Evolutionary conservation across 2,797 vertebrate genomes (phyloP), one percentile per base, ranked within the genome.

Genomic region (Diplodus puntazzo): DNA sequence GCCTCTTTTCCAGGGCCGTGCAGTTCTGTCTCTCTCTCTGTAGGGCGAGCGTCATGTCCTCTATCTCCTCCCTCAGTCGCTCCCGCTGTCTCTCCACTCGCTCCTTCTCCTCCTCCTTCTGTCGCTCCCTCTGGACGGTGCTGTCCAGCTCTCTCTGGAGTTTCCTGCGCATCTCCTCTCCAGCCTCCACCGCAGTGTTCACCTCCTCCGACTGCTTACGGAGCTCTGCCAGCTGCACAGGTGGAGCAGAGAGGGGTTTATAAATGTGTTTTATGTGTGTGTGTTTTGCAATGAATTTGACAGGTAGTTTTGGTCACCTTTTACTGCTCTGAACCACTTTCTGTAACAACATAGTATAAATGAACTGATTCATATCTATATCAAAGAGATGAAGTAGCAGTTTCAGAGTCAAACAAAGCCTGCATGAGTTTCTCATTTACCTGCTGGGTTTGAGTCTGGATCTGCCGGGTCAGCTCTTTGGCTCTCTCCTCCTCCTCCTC

Each of bases 1-100:
- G 97, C 85, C 96, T 96, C 92, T 98, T 98, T 87, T 98, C 97
- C 23, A 98, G 94, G 0, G 95, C 79, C 0, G 92, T 93, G 88
- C 97, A 96, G 65, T 97, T 97, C 90, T 98, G 97, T 62, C 97
- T 93, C 84, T 98, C 97, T 57, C 96, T 95, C 87, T 97, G 97
- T 75, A 98, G 90, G 62, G 96, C 97, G 52, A 98, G 87, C 0
- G 95, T 96, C 91, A 96, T 93, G 17, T 98, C 97, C 11, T 98
- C 97, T 42, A 98, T 95, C 86, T 98, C 97, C 82, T 98, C 97
- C 85, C 97, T 95, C 78, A 98, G 93, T 5, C 96, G 93, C 25
- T 96, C 96, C 71, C 96, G 94, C 85, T 97, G 96, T 43, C 97
- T 90, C 87, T 97, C 97, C 77, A 97, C 94, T 9, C 97, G 90